Base-by-base conservation (phyloP, 2,113 vertebrate species). In the Pangasianodon gigas region DNA sequence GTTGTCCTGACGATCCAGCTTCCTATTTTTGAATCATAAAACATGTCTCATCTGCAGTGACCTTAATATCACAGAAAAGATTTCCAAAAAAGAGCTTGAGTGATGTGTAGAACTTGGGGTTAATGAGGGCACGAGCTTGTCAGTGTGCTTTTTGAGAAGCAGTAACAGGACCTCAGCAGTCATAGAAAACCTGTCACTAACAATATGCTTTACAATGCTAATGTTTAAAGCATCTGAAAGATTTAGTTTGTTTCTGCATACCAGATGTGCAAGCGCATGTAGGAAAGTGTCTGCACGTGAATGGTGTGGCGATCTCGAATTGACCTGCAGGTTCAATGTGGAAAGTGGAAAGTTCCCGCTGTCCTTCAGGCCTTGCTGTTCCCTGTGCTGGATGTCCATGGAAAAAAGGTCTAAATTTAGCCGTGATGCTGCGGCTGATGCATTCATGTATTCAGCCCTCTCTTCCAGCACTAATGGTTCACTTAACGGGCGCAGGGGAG, bases 391-490 rank as follows among this genome's bases (percentile, higher is more conserved):
- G 65, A 81, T 82, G 56, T 92, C 92, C 93, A 95, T 95, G 95
- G 95, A 95, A 95, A 96, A 96, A 95, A 94, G 91, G 94, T 94
- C 94, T 96, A 96, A 93, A 95, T 95, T 94, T 96, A 96, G 95
- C 93, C 91, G 93, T 94, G 95, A 94, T 95, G 95, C 93, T 93
- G 93, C 92, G 93, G 93, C 93, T 93, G 93, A 93, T 94, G 93
- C 92, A 92, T 95, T 94, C 94, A 91, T 94, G 92, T 95, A 94
- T 94, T 94, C 94, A 94, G 94, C 75, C 60, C 71, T 14, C 71
- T 79, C 54, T 48, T 26, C 48, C 65, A 19, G 62, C 48, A n/a
- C 77, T 82, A 88, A 82, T 82, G 87, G 62, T 82, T 85, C 88
- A 85, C 88, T 74, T 84, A 74, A 75, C 82, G 29, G 44, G 69